Base-by-base conservation (phyloP, 2,888 invertebrate species). In the Heliconius erato region DNA sequence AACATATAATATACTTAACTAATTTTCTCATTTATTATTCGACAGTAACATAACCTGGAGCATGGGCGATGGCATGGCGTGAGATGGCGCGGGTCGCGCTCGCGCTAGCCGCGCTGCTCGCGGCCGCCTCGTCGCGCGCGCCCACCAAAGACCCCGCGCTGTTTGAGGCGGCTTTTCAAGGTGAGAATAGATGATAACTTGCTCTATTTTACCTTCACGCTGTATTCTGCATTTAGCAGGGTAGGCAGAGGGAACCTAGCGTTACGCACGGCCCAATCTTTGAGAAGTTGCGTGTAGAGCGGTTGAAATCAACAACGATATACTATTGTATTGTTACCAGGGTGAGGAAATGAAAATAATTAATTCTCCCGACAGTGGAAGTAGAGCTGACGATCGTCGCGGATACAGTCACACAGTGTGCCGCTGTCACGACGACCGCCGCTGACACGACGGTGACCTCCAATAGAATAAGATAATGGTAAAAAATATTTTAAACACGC, bases 141-240 rank as follows among this genome's bases (percentile, higher is more conserved):
- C 92, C 95, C 84, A 95, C 95, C 72, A 91, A 90, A 84, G 95
- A 95, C 82, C 94, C 95, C 28, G 89, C 85, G 85, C 88, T 87
- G 71, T 95, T 96, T 87, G 97, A 97, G 90, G 97, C 97, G 80
- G 97, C 97, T 85, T 97, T 97, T 89, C 97, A 97, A 96, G 97
- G 97, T 97, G 92, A 87, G 65, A 74, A 28, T 59, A n/a, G 12
- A 49, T 9, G 35, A 79, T 69, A 72, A 59, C 7, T 59, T 65
- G 35, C 23, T 9, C 11, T n/a, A 19, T 16, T 23, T 23, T 59
- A 59, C 7, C 9, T 59, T 23, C 23, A 59, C 9, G 9, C 54
- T 54, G 54, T 19, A 54, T 54, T 7, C 19, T 63, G 6, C 54
- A 14, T 54, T 19, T 54, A 54, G 63, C 63, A n/a, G 9, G 11